Evolutionary conservation across 2,888 invertebrate genomes (phyloP).

Genomic region (Linyphia triangularis): DNA sequence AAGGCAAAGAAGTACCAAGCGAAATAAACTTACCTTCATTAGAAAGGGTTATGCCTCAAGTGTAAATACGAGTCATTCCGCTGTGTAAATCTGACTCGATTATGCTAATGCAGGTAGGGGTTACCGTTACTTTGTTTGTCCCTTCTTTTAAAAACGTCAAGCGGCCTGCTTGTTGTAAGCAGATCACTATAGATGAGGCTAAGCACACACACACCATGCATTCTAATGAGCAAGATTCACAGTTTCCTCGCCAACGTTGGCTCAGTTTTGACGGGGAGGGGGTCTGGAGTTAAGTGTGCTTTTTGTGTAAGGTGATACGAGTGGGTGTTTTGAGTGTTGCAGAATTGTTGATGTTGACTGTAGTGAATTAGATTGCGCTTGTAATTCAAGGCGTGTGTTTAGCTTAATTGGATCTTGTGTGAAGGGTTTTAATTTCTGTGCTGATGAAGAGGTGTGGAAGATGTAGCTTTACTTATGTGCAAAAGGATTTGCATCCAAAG

Average conservation of each 20-base stretch:
- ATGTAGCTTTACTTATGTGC: too few relatives aligned
- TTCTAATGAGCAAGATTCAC: constrained; percentile 33
- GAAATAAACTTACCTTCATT: constrained; percentile 51
- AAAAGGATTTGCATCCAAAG: too few relatives aligned
- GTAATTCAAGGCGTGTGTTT: background rate
- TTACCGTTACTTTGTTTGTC: constrained; percentile 40
- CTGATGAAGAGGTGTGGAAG: background rate
- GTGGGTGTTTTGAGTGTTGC: background rate
- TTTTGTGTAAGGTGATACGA: background rate
- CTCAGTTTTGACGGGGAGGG: too few relatives aligned
- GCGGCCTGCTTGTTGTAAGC: constrained; percentile 37
- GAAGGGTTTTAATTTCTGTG: too few relatives aligned
- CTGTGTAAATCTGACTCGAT: constrained; percentile 42
- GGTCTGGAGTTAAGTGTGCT: background rate
- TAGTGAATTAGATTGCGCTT: background rate
- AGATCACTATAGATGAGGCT: constrained; percentile 5
- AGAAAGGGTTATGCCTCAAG: constrained; percentile 10
- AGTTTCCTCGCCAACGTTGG: background rate
- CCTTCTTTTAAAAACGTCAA: constrained; percentile 25
- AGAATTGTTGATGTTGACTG: background rate
- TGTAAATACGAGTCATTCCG: constrained; percentile 40
- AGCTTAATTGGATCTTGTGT: background rate
- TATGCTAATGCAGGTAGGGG: constrained; percentile 49
- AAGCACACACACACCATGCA: too few relatives aligned
- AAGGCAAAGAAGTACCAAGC: too few relatives aligned